Conservation (phyloP, 2,888 invertebrate genomes). For the Melinopterus prodromus region DNA sequence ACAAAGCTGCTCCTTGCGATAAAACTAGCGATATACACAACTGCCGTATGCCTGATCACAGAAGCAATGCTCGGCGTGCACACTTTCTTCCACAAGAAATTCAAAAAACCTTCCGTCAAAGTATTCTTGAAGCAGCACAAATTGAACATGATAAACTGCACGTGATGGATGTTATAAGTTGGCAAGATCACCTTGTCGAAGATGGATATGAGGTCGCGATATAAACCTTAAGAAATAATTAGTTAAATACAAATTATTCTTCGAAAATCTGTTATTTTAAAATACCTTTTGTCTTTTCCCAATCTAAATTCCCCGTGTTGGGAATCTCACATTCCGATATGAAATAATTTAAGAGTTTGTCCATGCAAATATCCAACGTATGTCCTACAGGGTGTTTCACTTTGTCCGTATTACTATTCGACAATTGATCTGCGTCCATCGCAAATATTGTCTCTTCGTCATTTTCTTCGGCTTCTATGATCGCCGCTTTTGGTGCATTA, state of each 20-base stretch:
- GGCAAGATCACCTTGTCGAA: constrained; percentile 86
- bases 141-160: constrained; percentile 81
- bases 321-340: constrained; percentile 65
- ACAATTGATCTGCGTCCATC: constrained; percentile 66
- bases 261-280: constrained; percentile 12
- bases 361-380: constrained; percentile 81
- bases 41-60: constrained; percentile 72
- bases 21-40: constrained; percentile 80
- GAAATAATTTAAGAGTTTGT: constrained; percentile 75
- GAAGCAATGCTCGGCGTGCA: constrained; percentile 70
- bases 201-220: constrained; percentile 68
- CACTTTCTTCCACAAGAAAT: constrained; percentile 78
- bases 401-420: constrained; percentile 47
- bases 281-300: constrained; percentile 65
- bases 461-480: constrained; percentile 61
- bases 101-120: constrained; percentile 71
- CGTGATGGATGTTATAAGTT: constrained; percentile 82
- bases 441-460: constrained; percentile 59
- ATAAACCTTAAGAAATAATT: constrained; percentile 58
- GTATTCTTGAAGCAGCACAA: constrained; percentile 71
- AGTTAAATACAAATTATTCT: constrained; percentile 1
- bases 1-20: constrained; percentile 74
- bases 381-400: constrained; percentile 68
- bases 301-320: constrained; percentile 61
- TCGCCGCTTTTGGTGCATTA: constrained; percentile 68